Evolutionary conservation across 2,797 vertebrate species (phyloP), one percentile per base, ranked within the genome.

Genomic region (Phalanger gymnotis): DNA sequence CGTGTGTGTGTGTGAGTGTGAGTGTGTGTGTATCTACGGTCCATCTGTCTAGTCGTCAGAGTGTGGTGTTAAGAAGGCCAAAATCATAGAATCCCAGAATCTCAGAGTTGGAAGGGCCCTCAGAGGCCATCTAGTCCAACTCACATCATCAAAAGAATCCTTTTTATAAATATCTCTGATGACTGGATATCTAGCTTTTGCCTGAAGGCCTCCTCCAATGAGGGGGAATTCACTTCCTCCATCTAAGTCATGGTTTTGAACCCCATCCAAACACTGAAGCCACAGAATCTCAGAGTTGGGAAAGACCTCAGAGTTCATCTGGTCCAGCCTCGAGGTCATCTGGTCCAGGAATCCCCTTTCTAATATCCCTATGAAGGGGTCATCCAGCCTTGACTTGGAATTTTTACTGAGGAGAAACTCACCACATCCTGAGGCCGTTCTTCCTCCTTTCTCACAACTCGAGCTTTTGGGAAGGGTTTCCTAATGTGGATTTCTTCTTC

Each of bases 1-100:
- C n/a, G 28, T 13, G 54, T 22, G 27, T 25, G 55, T 5, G 40
- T 34, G 53, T 1, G 16, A 16, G 5, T 11, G 54, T 28, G 61
- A 66, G 34, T 2, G 34, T 2, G 9, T 30, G 27, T 47, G 40
- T 11, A 54, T 89, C 58, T 66, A 54, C 0, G 54, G 90, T 30
- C 89, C 31, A 7, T 12, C 6, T 0, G 0, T 6, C 4, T 14
- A 0, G 22, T 27, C 28, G 28, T 89, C 14, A 10, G 0, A 22
- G 34, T 0, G 2, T 4, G 7, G 34, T 19, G 28, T 53, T 47
- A 47, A 81, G 47, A 10, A 81, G 73, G 9, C 9, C 40, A 6
- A 47, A 81, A 47, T 40, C 66, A 40, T 25, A 40, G n/a, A n/a
- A n/a, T 19, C 34, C n/a, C 16, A 61, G n/a, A 81, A 81, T 81